Evolutionary conservation across 2,888 invertebrate genomes (phyloP).

Genomic region (Neoaliturus tenellus): DNA sequence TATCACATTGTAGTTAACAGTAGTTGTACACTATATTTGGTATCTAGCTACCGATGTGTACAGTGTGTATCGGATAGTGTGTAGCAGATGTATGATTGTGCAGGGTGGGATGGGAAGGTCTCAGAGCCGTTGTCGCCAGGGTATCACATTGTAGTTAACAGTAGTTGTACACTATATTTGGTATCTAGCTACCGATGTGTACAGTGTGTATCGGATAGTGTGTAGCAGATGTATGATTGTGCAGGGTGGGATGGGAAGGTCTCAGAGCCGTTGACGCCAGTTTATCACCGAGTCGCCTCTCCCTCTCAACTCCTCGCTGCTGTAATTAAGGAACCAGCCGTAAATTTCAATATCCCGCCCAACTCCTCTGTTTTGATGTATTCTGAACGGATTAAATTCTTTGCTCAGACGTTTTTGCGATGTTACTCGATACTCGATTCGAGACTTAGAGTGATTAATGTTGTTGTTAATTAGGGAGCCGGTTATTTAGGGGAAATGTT

Average conservation of each 20-base stretch:
- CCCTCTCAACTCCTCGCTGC: conserved; percentile 30
- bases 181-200: background rate
- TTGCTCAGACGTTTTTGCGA: conserved; percentile 28
- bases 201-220: background rate
- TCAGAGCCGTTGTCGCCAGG: background rate
- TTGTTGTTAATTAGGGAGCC: conserved; percentile 2
- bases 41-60: background rate
- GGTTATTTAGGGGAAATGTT: conserved; percentile 2
- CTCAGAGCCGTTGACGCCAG: conserved; percentile 12
- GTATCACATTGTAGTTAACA: background rate
- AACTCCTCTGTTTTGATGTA: conserved; percentile 46
- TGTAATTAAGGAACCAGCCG: conserved; percentile 41
- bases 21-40: background rate
- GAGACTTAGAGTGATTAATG: background rate
- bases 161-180: background rate
- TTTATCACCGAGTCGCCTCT: conserved; percentile 32
- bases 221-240: background rate
- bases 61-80: background rate
- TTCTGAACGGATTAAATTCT: conserved; percentile 49
- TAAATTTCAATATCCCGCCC: conserved; percentile 51
- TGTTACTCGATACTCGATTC: conserved; percentile 13
- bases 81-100: background rate
- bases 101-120: background rate
- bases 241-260: conserved; percentile 1
- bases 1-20: background rate